Conservation (phyloP, 1,140 invertebrate genomes). For the Hormaphis cornu region DNA sequence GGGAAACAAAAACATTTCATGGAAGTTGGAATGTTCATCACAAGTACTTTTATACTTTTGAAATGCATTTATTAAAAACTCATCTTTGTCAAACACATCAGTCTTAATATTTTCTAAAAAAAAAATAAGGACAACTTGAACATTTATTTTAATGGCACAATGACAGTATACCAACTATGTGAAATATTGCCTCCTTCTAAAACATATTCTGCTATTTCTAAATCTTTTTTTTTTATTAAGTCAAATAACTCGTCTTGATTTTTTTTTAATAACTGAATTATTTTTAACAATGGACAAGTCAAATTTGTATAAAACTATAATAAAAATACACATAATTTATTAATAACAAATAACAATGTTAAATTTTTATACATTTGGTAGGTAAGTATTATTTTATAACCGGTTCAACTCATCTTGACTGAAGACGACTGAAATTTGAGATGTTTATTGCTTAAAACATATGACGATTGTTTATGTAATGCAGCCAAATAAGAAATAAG, state of each 20-base stretch:
- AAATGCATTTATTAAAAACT: background rate
- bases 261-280: background rate
- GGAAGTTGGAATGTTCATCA: background rate
- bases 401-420: too few relatives aligned
- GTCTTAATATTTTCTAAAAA: slow-evolving; percentile 12
- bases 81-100: background rate
- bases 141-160: background rate
- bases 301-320: background rate
- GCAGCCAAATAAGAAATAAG: too few relatives aligned
- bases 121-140: background rate
- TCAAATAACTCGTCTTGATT: background rate
- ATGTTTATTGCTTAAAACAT: too few relatives aligned
- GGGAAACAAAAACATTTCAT: background rate
- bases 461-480: too few relatives aligned
- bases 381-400: too few relatives aligned
- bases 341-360: background rate
- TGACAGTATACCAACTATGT: background rate
- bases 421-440: too few relatives aligned
- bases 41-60: background rate
- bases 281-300: background rate
- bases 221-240: slow-evolving; percentile 1
- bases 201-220: background rate
- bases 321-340: too few relatives aligned
- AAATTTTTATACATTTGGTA: background rate
- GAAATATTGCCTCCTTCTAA: background rate